Evolutionary conservation across 2,888 invertebrate species (phyloP).

Genomic region (Tholera decimalis): DNA sequence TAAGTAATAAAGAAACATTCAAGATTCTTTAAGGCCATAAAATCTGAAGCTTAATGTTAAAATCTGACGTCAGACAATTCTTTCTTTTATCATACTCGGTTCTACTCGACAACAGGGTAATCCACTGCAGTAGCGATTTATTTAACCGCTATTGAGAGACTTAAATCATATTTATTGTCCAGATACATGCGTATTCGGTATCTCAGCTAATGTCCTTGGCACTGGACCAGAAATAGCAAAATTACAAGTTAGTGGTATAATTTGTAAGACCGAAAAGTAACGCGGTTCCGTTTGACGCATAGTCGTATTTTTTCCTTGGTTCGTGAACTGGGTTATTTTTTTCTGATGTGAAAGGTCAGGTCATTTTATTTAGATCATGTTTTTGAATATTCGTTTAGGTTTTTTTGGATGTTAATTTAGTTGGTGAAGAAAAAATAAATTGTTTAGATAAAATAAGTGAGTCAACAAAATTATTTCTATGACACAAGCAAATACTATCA

Average conservation of each 20-base stretch:
- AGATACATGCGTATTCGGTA: constrained; percentile 58
- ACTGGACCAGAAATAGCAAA: constrained; percentile 62
- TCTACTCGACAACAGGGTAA: constrained; percentile 36
- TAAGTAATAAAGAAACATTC: constrained; percentile 35
- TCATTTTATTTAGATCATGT: constrained; percentile 34
- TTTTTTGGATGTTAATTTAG: constrained; percentile 5
- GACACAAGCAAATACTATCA: not conserved
- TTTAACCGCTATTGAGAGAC: constrained; percentile 56
- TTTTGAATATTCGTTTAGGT: constrained; percentile 12
- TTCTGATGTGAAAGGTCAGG: constrained; percentile 10
- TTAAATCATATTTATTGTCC: constrained; percentile 67
- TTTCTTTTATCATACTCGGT: constrained; percentile 43
- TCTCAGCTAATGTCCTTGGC: constrained; percentile 65
- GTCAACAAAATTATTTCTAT: not conserved
- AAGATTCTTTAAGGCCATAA: constrained; percentile 22
- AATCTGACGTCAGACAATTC: constrained; percentile 46
- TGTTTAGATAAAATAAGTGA: not conserved
- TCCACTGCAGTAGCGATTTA: constrained; percentile 57
- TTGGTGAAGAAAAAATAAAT: not conserved
- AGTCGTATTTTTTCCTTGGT: constrained; percentile 35
- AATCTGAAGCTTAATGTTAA: constrained; percentile 31
- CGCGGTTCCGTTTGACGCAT: constrained; percentile 55
- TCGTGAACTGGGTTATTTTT: constrained; percentile 19
- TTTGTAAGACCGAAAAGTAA: constrained; percentile 57
- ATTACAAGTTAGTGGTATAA: constrained; percentile 62